Conservation (phyloP, 2,888 invertebrate genomes). For the Drosophila kambysellisi region DNA sequence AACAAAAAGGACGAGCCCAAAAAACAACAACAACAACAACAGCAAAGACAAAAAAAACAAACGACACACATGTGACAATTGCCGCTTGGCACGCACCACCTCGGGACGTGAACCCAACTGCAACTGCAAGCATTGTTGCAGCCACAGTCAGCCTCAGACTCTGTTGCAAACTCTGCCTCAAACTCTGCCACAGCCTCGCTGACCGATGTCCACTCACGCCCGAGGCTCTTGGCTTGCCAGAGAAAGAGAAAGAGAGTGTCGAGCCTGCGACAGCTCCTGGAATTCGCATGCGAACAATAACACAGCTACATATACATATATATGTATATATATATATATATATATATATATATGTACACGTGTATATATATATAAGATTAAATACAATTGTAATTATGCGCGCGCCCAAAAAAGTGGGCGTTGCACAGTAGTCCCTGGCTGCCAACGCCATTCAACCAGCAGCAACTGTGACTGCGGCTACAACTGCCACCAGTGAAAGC, state of each 20-base stretch:
- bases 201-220: constrained; percentile 46
- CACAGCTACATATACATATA: constrained; percentile 13
- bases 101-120: constrained; percentile 3
- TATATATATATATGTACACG: constrained; percentile 13
- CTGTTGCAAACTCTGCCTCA: constrained; percentile 5
- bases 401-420: constrained; percentile 71
- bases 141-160: neutral
- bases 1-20: constrained; percentile 25
- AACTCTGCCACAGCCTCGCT: constrained; percentile 9
- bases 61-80: constrained; percentile 66
- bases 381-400: constrained; percentile 70
- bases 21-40: constrained; percentile 12
- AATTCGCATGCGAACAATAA: constrained; percentile 56
- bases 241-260: neutral
- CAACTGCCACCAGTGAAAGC: constrained; percentile 69
- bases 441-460: constrained; percentile 66
- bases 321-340: constrained; percentile 12
- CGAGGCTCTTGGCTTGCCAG: constrained; percentile 61
- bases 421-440: constrained; percentile 78
- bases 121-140: neutral
- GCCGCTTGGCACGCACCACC: constrained; percentile 64
- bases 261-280: constrained; percentile 70
- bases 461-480: constrained; percentile 20
- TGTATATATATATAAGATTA: constrained; percentile 27
- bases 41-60: constrained; percentile 28